These are phyloP conservation scores for Heteractis magnifica DNA, from an alignment of 92 coral and sea anemone species.

Conservation along the genomic window DNA sequence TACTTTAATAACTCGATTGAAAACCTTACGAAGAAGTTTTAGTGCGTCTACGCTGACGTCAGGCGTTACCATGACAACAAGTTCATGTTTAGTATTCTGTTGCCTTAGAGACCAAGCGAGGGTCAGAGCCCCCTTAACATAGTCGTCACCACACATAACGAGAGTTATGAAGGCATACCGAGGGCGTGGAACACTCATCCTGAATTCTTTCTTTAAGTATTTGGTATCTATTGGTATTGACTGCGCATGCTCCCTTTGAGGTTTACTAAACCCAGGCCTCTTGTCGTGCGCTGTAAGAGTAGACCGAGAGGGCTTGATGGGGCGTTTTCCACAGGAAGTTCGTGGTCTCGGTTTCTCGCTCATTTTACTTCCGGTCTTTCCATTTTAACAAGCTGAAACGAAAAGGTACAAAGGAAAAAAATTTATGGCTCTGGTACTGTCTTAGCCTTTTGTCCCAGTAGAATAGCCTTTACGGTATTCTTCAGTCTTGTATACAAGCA, in stretches of 20 bases:
- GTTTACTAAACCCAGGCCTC: background rate
- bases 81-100: slow-evolving; percentile 70
- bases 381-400: background rate
- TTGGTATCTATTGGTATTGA: slow-evolving; percentile 41
- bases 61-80: slow-evolving; percentile 87
- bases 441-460: background rate
- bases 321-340: background rate
- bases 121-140: slow-evolving; percentile 67
- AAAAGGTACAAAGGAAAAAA: background rate
- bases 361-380: background rate
- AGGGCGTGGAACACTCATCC: slow-evolving; percentile 65
- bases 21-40: slow-evolving; percentile 67
- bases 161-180: slow-evolving; percentile 84
- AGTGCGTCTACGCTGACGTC: slow-evolving; percentile 73
- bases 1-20: slow-evolving; percentile 70
- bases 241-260: background rate
- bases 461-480: no score
- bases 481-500: no score
- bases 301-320: background rate
- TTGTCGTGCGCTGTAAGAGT: background rate
- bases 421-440: background rate
- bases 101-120: slow-evolving; percentile 92
- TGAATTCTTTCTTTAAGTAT: slow-evolving; percentile 52
- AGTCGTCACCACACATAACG: slow-evolving; percentile 88
- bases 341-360: slow-evolving; percentile 1